Evolutionary conservation across 1,140 invertebrate genomes (phyloP), one percentile per base, ranked within the genome.

Genomic region (Berghia stephanieae): DNA sequence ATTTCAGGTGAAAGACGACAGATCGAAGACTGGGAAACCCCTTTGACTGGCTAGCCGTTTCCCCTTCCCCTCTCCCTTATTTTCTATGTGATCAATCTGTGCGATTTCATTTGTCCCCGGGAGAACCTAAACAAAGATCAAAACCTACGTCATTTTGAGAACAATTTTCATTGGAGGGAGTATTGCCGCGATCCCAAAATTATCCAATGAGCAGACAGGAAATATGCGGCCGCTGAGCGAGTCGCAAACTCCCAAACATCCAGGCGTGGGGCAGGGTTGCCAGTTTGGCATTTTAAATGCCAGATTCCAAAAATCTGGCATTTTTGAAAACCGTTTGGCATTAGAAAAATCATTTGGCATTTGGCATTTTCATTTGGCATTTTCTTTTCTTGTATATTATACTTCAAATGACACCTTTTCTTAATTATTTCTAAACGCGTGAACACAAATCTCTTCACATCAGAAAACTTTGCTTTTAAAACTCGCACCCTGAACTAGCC

Each of bases 261-360:
- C 63, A 67, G 63, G 74, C 74, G 74, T 76, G 74, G 60, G 55
- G 74, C 52, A 43, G 72, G 49, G 31, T 43, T 67, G 18, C 31
- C 31, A 31, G 74, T 34, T 44, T 66, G 13, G 21, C 27, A 5
- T 16, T 36, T 67, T n/a, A n/a, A n/a, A n/a, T n/a, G n/a, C n/a
- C n/a, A n/a, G n/a, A n/a, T n/a, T n/a, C n/a, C n/a, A n/a, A n/a
- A n/a, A n/a, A n/a, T n/a, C n/a, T n/a, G n/a, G n/a, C n/a, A n/a
- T n/a, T n/a, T n/a, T n/a, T n/a, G n/a, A n/a, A n/a, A n/a, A n/a
- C n/a, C n/a, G n/a, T n/a, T n/a, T n/a, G n/a, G 57, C 57, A 10
- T 10, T 16, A 31, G 57, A 63, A 10, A 16, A 75, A n/a, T 31
- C 60, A 34, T 43, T 6, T 21, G 34, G 36, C 8, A 76, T 31